Conservation (phyloP, 1,140 invertebrate genomes). For the Tachypleus tridentatus region DNA sequence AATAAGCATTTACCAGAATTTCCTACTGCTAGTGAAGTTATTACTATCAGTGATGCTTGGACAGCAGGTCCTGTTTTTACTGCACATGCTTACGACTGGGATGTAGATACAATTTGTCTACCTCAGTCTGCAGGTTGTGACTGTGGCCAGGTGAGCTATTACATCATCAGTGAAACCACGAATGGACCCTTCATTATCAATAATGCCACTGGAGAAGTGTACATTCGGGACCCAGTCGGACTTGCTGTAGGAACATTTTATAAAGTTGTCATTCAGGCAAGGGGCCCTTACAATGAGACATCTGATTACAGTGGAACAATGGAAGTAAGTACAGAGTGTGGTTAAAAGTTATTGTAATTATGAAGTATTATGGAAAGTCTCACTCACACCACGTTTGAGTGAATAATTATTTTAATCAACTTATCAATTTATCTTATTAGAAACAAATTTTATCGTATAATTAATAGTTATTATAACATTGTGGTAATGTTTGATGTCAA, state of each 20-base stretch:
- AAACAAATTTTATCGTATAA: no score
- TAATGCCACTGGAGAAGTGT: constrained; percentile 17
- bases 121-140: constrained; percentile 9
- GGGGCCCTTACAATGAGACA: neutral
- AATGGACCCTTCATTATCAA: constrained; percentile 16
- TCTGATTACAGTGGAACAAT: no score
- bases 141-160: constrained; percentile 13
- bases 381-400: no score
- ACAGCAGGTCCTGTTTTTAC: constrained; percentile 10
- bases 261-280: constrained; percentile 12
- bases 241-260: constrained; percentile 8
- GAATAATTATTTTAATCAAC: no score
- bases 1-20: constrained; percentile 16
- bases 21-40: constrained; percentile 10
- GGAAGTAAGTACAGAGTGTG: no score
- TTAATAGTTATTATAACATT: no score
- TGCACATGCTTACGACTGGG: constrained; percentile 15
- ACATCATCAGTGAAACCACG: constrained; percentile 5
- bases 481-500: no score
- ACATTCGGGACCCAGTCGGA: constrained; percentile 10
- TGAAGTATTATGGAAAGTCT: no score
- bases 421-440: no score
- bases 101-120: constrained; percentile 8
- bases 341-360: no score
- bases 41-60: constrained; percentile 15